A percentile compares a stretch with the other conserved stretches of the same genome.
phyloP scores from a whole-genome alignment of 2,888 invertebrate species.

The Cheilosia soror region DNA sequence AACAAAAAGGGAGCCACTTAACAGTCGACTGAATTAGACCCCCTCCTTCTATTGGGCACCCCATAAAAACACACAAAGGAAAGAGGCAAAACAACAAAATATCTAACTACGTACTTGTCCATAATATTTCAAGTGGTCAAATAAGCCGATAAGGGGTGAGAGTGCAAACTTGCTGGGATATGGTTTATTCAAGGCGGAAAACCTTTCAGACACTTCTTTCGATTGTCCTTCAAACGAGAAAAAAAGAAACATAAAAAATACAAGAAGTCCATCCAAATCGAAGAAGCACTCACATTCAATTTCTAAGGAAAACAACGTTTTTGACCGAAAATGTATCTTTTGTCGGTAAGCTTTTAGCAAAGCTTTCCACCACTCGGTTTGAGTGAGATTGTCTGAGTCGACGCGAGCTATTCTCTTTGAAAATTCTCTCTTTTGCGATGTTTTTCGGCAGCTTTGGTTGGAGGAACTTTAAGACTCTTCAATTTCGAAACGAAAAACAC shows the following conservation, averaged over 20 bases:
- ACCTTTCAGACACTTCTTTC: conserved; percentile 71
- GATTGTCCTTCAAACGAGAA: conserved; percentile 58
- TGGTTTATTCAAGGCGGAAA: conserved; percentile 61
- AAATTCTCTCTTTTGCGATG: conserved; percentile 54
- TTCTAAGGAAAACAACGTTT: conserved; percentile 52
- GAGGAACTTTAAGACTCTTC: conserved; percentile 24
- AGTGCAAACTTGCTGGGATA: neutral
- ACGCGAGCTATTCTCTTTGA: conserved; percentile 34
- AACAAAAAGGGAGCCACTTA: conserved; percentile 53
- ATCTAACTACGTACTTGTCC: conserved; percentile 48
- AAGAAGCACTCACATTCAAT: conserved; percentile 21
- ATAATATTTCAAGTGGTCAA: conserved; percentile 67
- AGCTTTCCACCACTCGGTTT: conserved; percentile 49
- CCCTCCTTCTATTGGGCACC: neutral
- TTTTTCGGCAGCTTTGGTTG: conserved; percentile 22
- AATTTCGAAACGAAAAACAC: conserved; percentile 59
- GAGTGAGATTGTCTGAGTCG: conserved; percentile 54
- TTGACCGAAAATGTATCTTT: conserved; percentile 44
- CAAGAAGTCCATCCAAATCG: neutral
- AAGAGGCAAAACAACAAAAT: conserved; percentile 20
- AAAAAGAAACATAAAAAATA: neutral
- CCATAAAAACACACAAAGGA: conserved; percentile 25
- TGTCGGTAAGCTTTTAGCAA: conserved; percentile 30
- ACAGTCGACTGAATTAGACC: conserved; percentile 52
- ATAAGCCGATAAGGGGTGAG: conserved; percentile 38